These are phyloP conservation scores for Zophobas morio DNA, from an alignment of 1,140 invertebrate genomes.

Conservation along the genomic window DNA sequence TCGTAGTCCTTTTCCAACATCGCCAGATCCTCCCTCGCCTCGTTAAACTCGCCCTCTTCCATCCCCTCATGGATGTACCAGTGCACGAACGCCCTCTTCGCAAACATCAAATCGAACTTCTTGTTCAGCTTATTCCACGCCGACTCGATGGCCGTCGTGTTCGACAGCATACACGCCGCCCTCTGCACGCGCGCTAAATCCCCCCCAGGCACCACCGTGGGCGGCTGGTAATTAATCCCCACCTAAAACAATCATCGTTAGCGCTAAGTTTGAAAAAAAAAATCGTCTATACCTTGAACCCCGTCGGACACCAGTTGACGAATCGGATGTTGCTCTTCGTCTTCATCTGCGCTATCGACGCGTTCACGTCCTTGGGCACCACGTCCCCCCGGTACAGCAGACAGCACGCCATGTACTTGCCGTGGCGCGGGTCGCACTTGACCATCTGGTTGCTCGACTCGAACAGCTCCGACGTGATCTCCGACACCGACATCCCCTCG, in stretches of 20 bases:
- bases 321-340: conserved; percentile 79
- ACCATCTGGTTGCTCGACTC: conserved; percentile 80
- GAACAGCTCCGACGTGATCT: conserved; percentile 79
- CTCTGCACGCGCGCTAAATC: conserved; percentile 77
- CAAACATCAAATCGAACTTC: conserved; percentile 89
- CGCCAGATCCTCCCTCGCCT: conserved; percentile 88
- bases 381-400: conserved; percentile 79
- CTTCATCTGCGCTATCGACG: conserved; percentile 87
- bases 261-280: too few species aligned
- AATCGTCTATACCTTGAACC: conserved; percentile 71
- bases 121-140: conserved; percentile 81
- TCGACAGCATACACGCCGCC: conserved; percentile 80
- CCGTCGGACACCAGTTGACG: conserved; percentile 81
- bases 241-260: conserved; percentile 64
- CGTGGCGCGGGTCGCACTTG: conserved; percentile 77
- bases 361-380: conserved; percentile 75
- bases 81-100: conserved; percentile 82
- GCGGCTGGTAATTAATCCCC: conserved; percentile 81
- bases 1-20: conserved; percentile 85
- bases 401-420: conserved; percentile 84
- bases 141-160: conserved; percentile 79
- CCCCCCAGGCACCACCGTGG: conserved; percentile 80
- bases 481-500: conserved; percentile 77
- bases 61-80: conserved; percentile 86
- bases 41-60: conserved; percentile 87